These are phyloP conservation scores for Sebastes ruberrimus DNA, from an alignment of 2,797 vertebrate species.

Conservation along the genomic window DNA sequence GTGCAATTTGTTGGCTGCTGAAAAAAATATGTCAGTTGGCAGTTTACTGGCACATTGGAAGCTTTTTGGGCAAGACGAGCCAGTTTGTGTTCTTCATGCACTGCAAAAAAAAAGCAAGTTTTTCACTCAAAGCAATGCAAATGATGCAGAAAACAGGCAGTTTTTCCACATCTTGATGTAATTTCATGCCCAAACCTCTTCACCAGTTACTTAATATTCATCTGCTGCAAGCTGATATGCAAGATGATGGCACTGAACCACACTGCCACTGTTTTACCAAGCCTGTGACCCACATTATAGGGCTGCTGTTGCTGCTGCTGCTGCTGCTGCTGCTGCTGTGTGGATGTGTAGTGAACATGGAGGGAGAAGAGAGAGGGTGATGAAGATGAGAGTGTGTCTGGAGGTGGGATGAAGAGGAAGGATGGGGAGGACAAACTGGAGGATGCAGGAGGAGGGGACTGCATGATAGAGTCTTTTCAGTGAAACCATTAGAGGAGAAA, in stretches of 20 bases:
- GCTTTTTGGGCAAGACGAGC: neutral
- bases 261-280: conserved; percentile 13
- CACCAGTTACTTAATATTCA: neutral
- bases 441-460: conserved; percentile 25
- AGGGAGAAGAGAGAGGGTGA: neutral
- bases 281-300: conserved; percentile 48
- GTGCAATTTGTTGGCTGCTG: neutral
- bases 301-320: neutral
- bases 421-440: neutral
- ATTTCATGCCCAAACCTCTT: neutral
- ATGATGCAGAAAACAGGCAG: neutral
- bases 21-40: neutral
- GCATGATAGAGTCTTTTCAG: conserved; percentile 21
- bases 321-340: conserved; percentile 1
- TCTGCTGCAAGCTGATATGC: neutral
- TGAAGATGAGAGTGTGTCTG: neutral
- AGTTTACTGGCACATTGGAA: neutral
- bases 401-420: conserved; percentile 32
- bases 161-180: neutral
- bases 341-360: conserved; percentile 26
- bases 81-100: neutral
- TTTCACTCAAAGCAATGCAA: neutral
- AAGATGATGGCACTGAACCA: neutral
- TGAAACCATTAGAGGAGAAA: conserved; percentile 21
- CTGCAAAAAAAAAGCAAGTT: neutral